Base-by-base conservation (phyloP, 2,113 vertebrate species). In the Cathartes aura region DNA sequence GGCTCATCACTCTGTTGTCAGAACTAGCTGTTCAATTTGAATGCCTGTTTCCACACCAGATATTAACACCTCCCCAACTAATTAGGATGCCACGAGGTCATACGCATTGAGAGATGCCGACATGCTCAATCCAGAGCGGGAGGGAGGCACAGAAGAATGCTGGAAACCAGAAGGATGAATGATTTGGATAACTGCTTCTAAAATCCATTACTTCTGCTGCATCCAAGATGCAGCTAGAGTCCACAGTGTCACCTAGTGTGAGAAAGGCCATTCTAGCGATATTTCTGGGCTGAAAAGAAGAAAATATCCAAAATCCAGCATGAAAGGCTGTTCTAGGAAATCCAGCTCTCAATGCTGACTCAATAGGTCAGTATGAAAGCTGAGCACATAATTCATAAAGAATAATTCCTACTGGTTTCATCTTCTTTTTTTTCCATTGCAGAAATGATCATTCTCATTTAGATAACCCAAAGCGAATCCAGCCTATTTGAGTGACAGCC, bases 271-370 rank as follows among this genome's bases (percentile, higher is more conserved):
- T 72, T 93, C 9, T 34, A 96, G 52, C 2, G 11, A 56, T 76
- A 89, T 74, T 94, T 93, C 38, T 40, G 71, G 58, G 48, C 56
- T 88, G 78, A 92, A 92, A 96, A 95, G 91, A 82, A 82, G 62
- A 92, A 73, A 82, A 47, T 70, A 92, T 55, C 84, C 53, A 70
- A 93, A 96, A 96, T 96, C 15, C 89, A 82, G 64, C 83, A 96
- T 89, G 95, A 96, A 96, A 96, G 58, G 60, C 82, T 82, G 58
- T 42, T 85, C 68, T 36, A 96, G 91, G 89, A 94, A 96, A 96
- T 42, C 48, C 48, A 43, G 16, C 89, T 85, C 81, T 91, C 4
- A 5, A 3, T 47, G 53, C 74, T 90, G 89, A 72, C 82, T 95
- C 94, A 85, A 70, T 68, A 66, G 93, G 88, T 76, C 88, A 86